phyloP scores from a whole-genome alignment of 2,888 invertebrate genomes.

The Colletes collaris region DNA sequence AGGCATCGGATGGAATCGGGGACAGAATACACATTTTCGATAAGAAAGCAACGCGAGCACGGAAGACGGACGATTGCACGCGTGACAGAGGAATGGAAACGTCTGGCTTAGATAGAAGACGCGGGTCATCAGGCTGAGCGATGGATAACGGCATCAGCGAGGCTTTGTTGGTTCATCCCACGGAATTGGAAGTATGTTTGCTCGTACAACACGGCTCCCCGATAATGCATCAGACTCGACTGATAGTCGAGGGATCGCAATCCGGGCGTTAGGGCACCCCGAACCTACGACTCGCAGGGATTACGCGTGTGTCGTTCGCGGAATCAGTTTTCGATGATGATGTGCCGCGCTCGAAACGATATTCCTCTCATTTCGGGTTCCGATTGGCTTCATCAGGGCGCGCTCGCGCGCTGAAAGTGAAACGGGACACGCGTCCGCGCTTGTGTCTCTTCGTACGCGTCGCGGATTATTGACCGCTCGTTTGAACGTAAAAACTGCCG shows the following conservation, averaged over 20 bases:
- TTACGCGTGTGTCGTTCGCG: too few relatives aligned
- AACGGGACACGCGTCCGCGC: too few relatives aligned
- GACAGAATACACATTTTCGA: neutral
- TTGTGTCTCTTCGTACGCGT: too few relatives aligned
- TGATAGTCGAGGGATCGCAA: neutral
- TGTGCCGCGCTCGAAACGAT: too few relatives aligned
- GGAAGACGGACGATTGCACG: neutral
- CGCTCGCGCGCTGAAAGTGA: too few relatives aligned
- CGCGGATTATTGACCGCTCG: too few relatives aligned
- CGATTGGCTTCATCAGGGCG: neutral
- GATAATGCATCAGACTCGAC: neutral
- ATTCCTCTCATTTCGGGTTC: neutral
- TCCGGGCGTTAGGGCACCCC: too few relatives aligned
- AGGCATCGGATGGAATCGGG: neutral
- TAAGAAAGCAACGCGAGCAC: neutral
- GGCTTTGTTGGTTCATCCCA: neutral
- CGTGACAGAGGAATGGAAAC: neutral
- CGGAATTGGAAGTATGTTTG: conserved; percentile 6
- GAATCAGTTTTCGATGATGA: too few relatives aligned
- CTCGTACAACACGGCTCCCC: neutral
- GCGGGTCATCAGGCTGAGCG: neutral
- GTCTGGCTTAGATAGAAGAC: neutral
- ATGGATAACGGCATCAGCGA: neutral
- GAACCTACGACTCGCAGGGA: too few relatives aligned
- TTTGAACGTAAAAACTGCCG: neutral